Percentiles rank a stretch among this genome's conserved stretches.
Evolutionary conservation across 2,888 invertebrate genomes (phyloP).

Genomic region (Ornithoptera priamus): DNA sequence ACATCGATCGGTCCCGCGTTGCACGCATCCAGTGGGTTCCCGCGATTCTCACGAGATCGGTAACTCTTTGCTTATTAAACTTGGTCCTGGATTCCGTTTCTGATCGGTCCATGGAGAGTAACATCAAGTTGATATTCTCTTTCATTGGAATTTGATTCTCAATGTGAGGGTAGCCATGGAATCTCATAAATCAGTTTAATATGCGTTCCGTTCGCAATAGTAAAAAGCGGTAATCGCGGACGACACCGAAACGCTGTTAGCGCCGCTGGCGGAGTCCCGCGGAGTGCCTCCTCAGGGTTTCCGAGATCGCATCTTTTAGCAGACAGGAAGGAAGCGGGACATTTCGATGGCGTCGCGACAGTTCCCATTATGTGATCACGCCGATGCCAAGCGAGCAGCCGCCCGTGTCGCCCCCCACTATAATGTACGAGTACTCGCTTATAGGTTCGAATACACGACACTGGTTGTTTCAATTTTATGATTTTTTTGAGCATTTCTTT

Average conservation of each 20-base stretch:
- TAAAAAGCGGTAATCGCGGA: slow-evolving; percentile 3
- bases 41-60: no score
- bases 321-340: slow-evolving; percentile 66
- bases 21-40: no score
- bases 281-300: slow-evolving; percentile 36
- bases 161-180: no score
- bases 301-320: slow-evolving; percentile 40
- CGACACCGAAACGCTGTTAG: slow-evolving; percentile 40
- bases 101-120: no score
- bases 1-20: no score
- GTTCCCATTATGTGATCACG: slow-evolving; percentile 58
- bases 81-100: no score
- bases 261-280: slow-evolving; percentile 4
- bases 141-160: no score
- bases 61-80: no score
- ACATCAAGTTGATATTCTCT: no score
- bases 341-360: slow-evolving; percentile 57
- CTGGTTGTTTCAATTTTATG: not conserved
- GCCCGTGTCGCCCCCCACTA: slow-evolving; percentile 38
- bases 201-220: not conserved
- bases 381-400: slow-evolving; percentile 40
- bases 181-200: slow-evolving; percentile 17
- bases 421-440: slow-evolving; percentile 1
- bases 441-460: no score
- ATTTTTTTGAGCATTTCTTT: no score